A percentile compares a stretch with the other conserved stretches of the same genome.
Conservation (phyloP, 2,113 vertebrate species). For the Panthera leo region DNA sequence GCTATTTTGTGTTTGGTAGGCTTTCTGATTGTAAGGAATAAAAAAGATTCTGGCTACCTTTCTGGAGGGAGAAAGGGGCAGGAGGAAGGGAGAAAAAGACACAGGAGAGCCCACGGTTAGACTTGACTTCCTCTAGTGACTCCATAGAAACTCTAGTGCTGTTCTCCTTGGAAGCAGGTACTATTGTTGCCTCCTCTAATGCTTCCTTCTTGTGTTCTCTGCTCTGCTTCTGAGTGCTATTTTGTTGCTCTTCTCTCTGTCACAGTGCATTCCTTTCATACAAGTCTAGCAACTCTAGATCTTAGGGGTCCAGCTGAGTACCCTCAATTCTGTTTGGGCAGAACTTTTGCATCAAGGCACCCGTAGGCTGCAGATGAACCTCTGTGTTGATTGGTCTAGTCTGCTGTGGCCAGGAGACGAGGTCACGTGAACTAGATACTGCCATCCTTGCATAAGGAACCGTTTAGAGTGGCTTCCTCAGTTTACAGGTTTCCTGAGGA, state of each 20-base stretch:
- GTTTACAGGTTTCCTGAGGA: not conserved
- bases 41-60: not conserved
- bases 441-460: not conserved
- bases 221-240: not conserved
- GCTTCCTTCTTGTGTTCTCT: not conserved
- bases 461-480: not conserved
- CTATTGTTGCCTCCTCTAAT: not conserved
- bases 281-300: not conserved
- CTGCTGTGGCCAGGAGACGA: not conserved
- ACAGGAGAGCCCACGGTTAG: not conserved
- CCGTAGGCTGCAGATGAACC: not conserved
- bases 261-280: not conserved
- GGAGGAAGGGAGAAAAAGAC: not conserved
- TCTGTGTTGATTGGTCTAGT: not conserved
- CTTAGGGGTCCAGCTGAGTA: not conserved
- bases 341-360: not conserved
- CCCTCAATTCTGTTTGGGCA: not conserved
- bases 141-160: not conserved
- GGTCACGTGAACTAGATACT: not conserved
- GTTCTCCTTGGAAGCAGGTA: not conserved
- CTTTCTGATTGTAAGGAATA: constrained; percentile 25
- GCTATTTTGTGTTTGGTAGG: constrained; percentile 13
- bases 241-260: not conserved
- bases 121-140: not conserved
- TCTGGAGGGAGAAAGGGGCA: not conserved